Conservation (phyloP, 2,797 vertebrate genomes). For the Phrynocephalus forsythii region DNA sequence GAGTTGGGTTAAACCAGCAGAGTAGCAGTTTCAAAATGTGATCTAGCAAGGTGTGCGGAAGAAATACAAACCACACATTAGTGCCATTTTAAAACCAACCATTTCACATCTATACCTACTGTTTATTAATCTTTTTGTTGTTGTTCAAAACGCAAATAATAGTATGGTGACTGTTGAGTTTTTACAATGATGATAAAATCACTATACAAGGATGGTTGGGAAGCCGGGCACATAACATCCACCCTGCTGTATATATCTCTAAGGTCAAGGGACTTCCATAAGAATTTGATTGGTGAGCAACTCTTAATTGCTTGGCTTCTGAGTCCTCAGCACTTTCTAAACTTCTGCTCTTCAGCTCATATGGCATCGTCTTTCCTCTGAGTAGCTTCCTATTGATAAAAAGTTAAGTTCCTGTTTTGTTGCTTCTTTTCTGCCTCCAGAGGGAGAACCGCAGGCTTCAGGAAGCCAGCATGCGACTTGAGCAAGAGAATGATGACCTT, state of each 20-base stretch:
- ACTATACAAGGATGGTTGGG: not conserved
- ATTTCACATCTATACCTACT: slow-evolving; percentile 31
- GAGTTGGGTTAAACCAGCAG: slow-evolving; percentile 73
- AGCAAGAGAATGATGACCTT: slow-evolving; percentile 98
- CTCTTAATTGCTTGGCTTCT: not conserved
- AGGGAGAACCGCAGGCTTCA: slow-evolving; percentile 96
- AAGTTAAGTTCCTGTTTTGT: slow-evolving; percentile 59
- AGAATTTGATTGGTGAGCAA: not conserved
- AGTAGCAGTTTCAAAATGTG: slow-evolving; percentile 56
- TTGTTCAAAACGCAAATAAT: fast-evolving
- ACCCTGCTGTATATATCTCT: not conserved
- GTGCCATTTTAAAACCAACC: not conserved
- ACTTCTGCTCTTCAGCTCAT: slow-evolving; percentile 53
- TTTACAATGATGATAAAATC: slow-evolving; percentile 22
- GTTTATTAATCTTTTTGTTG: not conserved
- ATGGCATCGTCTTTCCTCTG: slow-evolving; percentile 22
- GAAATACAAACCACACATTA: not conserved
- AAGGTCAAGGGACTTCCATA: not conserved
- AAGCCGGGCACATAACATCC: not conserved
- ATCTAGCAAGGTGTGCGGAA: not conserved
- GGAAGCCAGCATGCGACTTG: slow-evolving; percentile 97
- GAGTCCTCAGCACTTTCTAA: not conserved
- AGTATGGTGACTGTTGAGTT: not conserved
- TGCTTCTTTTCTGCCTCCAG: slow-evolving; percentile 77
- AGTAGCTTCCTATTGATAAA: not conserved